These are phyloP conservation scores for Macquaria ambigua DNA, from an alignment of 2,113 vertebrate species.

Conservation along the genomic window DNA sequence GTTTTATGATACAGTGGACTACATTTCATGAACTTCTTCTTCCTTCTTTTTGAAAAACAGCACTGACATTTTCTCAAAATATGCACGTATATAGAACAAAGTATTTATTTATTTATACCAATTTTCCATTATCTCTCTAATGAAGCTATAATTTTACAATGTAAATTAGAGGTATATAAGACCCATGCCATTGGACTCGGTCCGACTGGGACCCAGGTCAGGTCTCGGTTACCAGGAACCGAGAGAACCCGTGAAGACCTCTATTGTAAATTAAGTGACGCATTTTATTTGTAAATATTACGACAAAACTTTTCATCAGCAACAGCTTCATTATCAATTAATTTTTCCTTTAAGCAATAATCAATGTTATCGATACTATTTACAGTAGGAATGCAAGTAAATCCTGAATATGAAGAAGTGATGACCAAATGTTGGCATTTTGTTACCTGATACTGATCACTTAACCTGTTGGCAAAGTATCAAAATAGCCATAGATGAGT, in stretches of 20 bases:
- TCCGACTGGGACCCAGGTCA: not conserved
- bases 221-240: not conserved
- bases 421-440: not conserved
- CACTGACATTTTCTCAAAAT: not conserved
- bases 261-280: too few relatives aligned
- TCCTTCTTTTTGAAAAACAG: not conserved
- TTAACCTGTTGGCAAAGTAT: not conserved
- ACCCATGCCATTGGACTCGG: not conserved
- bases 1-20: not conserved
- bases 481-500: not conserved
- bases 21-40: not conserved
- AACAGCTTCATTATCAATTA: not conserved
- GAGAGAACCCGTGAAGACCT: too few relatives aligned
- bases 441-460: too few relatives aligned
- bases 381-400: not conserved
- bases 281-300: too few relatives aligned
- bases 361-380: not conserved
- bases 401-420: not conserved
- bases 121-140: not conserved
- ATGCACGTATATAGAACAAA: not conserved
- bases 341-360: not conserved
- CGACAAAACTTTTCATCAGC: too few relatives aligned
- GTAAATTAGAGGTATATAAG: not conserved
- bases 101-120: not conserved
- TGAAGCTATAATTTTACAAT: not conserved